A percentile compares a stretch with the other conserved stretches of the same genome.
Conservation (phyloP, 2,113 vertebrate species). For the Pyrgilauda ruficollis region DNA sequence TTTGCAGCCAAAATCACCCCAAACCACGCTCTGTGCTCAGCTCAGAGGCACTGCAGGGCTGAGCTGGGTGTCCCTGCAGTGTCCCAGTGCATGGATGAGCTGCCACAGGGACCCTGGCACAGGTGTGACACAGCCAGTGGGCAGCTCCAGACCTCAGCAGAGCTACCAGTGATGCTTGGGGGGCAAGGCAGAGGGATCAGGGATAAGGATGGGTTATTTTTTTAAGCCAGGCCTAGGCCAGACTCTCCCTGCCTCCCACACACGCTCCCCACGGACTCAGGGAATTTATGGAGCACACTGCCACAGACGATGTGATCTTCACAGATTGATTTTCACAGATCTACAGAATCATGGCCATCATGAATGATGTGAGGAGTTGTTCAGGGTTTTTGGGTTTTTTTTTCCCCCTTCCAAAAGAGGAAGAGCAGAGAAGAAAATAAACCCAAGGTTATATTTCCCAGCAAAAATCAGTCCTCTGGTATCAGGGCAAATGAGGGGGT, state of each 20-base stretch:
- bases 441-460: background rate
- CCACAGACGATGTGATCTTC: background rate
- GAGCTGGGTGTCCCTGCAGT: background rate
- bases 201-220: background rate
- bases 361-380: background rate
- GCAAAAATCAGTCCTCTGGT: background rate
- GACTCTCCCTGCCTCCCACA: background rate
- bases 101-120: rapidly evolving
- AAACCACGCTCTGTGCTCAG: background rate
- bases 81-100: rapidly evolving
- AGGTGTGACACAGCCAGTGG: rapidly evolving
- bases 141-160: background rate
- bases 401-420: background rate
- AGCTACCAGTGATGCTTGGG: background rate
- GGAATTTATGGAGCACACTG: background rate
- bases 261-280: background rate
- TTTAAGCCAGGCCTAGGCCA: background rate
- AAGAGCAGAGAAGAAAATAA: background rate
- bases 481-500: rapidly evolving
- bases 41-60: rapidly evolving
- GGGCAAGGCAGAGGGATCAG: background rate
- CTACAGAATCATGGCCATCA: background rate
- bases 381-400: background rate
- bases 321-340: conserved; percentile 13
- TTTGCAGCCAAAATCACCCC: background rate